A percentile compares a stretch with the other conserved stretches of the same genome.
phyloP scores from a whole-genome alignment of 2,113 vertebrate genomes.

The Gobiocypris rarus region DNA sequence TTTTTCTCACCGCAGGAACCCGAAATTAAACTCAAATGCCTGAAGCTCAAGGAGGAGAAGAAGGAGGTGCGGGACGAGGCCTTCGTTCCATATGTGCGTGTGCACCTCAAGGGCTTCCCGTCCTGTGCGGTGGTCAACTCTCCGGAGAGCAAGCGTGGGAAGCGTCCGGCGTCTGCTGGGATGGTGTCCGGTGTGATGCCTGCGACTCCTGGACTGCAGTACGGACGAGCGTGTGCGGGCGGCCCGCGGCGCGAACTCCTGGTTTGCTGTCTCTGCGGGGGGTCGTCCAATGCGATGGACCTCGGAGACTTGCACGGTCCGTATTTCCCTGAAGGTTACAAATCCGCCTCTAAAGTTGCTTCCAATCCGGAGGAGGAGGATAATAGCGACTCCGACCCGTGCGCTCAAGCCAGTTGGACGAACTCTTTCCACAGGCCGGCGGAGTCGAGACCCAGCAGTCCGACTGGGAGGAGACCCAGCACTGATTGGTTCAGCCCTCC shows the following conservation, averaged over 20 bases:
- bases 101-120: constrained; percentile 61
- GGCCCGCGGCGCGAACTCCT: constrained; percentile 61
- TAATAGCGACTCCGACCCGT: constrained; percentile 72
- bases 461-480: constrained; percentile 63
- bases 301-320: constrained; percentile 81
- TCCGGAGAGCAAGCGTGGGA: constrained; percentile 70
- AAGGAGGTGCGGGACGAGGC: constrained; percentile 63
- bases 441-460: constrained; percentile 58
- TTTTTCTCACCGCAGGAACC: constrained; percentile 78
- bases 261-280: constrained; percentile 77
- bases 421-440: not conserved
- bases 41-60: constrained; percentile 74
- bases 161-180: constrained; percentile 44
- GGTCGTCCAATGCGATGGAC: constrained; percentile 77
- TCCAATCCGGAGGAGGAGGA: constrained; percentile 60
- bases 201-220: constrained; percentile 72
- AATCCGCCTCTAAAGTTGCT: constrained; percentile 59
- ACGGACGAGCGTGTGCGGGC: constrained; percentile 66
- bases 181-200: constrained; percentile 68
- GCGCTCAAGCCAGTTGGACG: constrained; percentile 42
- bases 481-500: constrained; percentile 78
- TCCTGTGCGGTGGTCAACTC: constrained; percentile 76
- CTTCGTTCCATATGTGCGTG: constrained; percentile 74
- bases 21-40: constrained; percentile 76
- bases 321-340: constrained; percentile 77